Evolutionary conservation across 2,797 vertebrate species (phyloP).

Genomic region (Mus spretus): DNA sequence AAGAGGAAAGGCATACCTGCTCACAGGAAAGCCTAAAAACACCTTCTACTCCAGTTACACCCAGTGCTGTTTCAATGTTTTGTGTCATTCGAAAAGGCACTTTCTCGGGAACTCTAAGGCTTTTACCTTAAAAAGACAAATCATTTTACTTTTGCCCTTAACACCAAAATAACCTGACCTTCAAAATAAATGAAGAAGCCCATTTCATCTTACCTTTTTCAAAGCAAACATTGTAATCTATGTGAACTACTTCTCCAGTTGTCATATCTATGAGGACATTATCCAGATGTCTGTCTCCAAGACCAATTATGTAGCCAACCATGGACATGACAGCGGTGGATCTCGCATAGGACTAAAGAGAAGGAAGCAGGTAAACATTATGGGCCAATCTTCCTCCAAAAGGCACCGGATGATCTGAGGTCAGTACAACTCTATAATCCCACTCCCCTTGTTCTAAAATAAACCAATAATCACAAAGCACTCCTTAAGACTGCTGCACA

Average conservation of each 20-base stretch:
- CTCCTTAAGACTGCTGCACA: not conserved
- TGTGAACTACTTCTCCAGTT: conserved; percentile 99
- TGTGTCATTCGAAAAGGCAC: conserved; percentile 99
- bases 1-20: conserved; percentile 91
- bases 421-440: not conserved
- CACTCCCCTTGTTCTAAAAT: not conserved
- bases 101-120: conserved; percentile 98
- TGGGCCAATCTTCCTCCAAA: conserved; percentile 78
- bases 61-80: conserved; percentile 97
- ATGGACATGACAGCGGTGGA: conserved; percentile 99
- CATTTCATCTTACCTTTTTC: conserved; percentile 94
- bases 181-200: conserved; percentile 77
- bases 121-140: conserved; percentile 93
- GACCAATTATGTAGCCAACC: conserved; percentile 99
- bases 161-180: conserved; percentile 24
- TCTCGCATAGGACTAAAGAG: conserved; percentile 95
- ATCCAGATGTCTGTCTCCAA: conserved; percentile 98
- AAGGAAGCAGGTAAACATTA: conserved; percentile 69
- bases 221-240: conserved; percentile 99
- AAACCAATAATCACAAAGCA: not conserved
- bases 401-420: not conserved
- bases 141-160: conserved; percentile 75
- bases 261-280: conserved; percentile 99
- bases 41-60: conserved; percentile 98
- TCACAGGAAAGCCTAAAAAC: conserved; percentile 99